A percentile compares a stretch with the other conserved stretches of the same genome.
Evolutionary conservation across 2,113 vertebrate genomes (phyloP).

Genomic region (Limnothrissa miodon): DNA sequence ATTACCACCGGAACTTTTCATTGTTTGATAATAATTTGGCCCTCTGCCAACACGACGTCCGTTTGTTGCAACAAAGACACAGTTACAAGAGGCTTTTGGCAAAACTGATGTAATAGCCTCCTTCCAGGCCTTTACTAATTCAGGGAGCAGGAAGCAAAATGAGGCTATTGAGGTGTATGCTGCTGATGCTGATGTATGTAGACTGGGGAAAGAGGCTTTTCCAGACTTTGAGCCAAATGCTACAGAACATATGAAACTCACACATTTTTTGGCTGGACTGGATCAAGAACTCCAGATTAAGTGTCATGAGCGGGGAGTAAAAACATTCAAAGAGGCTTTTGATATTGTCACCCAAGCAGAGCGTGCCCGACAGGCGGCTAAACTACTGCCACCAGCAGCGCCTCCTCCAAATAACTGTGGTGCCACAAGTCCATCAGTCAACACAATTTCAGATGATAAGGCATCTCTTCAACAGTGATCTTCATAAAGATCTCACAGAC

Average conservation of each 20-base stretch:
- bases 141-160: neutral
- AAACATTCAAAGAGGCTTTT: conserved; percentile 18
- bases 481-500: neutral
- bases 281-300: conserved; percentile 26
- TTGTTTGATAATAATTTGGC: conserved; percentile 23
- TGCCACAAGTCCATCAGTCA: neutral
- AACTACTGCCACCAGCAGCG: neutral
- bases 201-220: conserved; percentile 22
- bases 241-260: conserved; percentile 26
- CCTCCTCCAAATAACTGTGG: neutral
- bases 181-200: conserved; percentile 22
- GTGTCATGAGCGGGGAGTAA: neutral
- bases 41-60: neutral
- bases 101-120: conserved; percentile 6
- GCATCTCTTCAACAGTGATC: neutral
- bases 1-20: conserved; percentile 16
- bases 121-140: conserved; percentile 26
- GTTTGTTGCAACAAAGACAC: neutral
- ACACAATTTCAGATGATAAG: neutral
- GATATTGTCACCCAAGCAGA: conserved; percentile 2
- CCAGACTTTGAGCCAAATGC: conserved; percentile 22
- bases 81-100: too few species aligned
- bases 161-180: conserved; percentile 27
- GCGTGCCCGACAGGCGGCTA: neutral
- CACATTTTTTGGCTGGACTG: conserved; percentile 18